Evolutionary conservation across 2,113 vertebrate species (phyloP).

Genomic region (Dolichallabes microphthalmus): DNA sequence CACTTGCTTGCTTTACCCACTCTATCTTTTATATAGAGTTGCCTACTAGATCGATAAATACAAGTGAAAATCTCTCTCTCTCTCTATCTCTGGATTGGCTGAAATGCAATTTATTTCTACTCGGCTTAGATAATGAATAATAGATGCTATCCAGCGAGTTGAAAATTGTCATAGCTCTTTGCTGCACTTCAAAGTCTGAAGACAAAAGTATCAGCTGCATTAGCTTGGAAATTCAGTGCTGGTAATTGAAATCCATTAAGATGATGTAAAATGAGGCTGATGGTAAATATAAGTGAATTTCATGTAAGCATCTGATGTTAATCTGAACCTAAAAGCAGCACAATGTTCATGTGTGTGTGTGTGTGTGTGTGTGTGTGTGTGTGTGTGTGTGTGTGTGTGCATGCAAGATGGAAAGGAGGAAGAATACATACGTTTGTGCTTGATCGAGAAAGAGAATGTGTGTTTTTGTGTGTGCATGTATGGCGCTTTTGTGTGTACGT

Average conservation of each 20-base stretch:
- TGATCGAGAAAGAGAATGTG: conserved; percentile 44
- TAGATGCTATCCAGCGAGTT: conserved; percentile 61
- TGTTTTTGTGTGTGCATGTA: conserved; percentile 30
- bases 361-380: conserved; percentile 20
- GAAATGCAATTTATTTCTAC: conserved; percentile 61
- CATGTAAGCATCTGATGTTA: conserved; percentile 80
- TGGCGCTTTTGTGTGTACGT: conserved; percentile 12
- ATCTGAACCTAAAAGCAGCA: conserved; percentile 80
- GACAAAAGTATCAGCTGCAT: conserved; percentile 63
- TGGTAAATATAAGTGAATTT: conserved; percentile 88
- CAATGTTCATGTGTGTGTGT: conserved; percentile 17
- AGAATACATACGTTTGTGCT: not conserved
- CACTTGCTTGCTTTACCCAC: not conserved
- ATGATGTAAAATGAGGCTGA: conserved; percentile 83
- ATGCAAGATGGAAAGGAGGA: not conserved
- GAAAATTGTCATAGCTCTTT: conserved; percentile 62
- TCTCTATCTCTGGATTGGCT: conserved; percentile 41
- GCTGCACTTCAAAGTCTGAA: conserved; percentile 50
- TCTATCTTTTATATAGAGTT: conserved; percentile 26
- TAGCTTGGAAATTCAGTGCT: conserved; percentile 78
- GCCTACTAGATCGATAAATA: conserved; percentile 9
- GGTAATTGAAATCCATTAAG: conserved; percentile 83
- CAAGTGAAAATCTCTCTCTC: conserved; percentile 23
- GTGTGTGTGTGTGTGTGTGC: conserved; percentile 16
- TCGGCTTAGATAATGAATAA: conserved; percentile 63